Evolutionary conservation across 2,113 vertebrate species (phyloP).

Genomic region (Oreochromis niloticus): DNA sequence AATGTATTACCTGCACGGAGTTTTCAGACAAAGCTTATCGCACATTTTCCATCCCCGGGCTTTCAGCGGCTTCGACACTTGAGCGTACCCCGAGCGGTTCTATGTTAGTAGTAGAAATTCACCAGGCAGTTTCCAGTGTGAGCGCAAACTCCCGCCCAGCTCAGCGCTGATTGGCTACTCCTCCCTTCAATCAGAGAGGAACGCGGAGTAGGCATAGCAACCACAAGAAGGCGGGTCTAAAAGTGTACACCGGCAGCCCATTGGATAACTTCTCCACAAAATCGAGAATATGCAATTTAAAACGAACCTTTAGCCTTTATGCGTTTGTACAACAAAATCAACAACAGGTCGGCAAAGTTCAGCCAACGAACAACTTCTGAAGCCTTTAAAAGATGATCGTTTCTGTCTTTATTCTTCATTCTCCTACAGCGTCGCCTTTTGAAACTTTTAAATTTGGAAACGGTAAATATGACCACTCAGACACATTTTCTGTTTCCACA

Average conservation of each 20-base stretch:
- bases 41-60: conserved; percentile 40
- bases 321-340: neutral
- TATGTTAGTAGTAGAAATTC: conserved; percentile 59
- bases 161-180: conserved; percentile 40
- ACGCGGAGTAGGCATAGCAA: conserved; percentile 68
- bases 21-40: conserved; percentile 15
- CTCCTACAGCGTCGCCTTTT: neutral
- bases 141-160: conserved; percentile 33
- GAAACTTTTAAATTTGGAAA: neutral
- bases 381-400: neutral
- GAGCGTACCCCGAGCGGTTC: conserved; percentile 4
- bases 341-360: neutral
- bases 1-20: conserved; percentile 53
- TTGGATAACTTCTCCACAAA: conserved; percentile 30
- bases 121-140: conserved; percentile 46
- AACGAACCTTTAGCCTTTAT: neutral
- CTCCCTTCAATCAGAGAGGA: conserved; percentile 4
- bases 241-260: neutral
- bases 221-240: conserved; percentile 40
- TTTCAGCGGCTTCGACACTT: neutral
- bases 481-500: neutral
- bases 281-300: neutral
- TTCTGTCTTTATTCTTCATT: neutral
- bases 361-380: neutral
- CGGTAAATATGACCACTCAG: neutral